Base-by-base conservation (phyloP, 2,113 vertebrate species). In the Psophia crepitans region DNA sequence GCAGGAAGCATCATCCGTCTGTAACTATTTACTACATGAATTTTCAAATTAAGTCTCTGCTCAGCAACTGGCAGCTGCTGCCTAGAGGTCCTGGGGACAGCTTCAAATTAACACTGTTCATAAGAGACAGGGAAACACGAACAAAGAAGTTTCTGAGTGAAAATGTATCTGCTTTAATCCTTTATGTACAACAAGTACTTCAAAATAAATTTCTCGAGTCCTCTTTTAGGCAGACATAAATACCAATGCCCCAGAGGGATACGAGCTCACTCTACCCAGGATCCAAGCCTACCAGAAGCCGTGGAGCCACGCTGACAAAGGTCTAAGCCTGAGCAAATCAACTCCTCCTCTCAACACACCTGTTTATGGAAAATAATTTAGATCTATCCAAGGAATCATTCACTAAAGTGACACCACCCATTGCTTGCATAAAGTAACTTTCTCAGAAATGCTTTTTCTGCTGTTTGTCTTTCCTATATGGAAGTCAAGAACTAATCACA, bases 201-300 rank as follows among this genome's bases (percentile, higher is more conserved):
- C 2, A 37, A 66, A 92, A 71, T 18, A 32, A 39, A 26, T 53
- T 64, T 68, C 21, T 79, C n/a, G 48, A 48, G 21, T 49, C 21
- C 12, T 88, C 15, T 76, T 80, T 35, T 12, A 60, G 48, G 48
- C 26, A 90, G 57, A 58, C 15, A n/a, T 13, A 75, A 83, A 75
- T 39, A 76, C 3, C 21, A 87, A 19, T 5, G 30, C 5, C 30
- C 24, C 32, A 87, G 32, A 70, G 20, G 15, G 60, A 54, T 5
- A 68, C 0, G 0, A 58, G n/a, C 28, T 74, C 28, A 18, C 28
- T 57, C 33, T 18, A 35, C 9, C 4, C 27, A 57, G 71, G 60
- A 81, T 28, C 24, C 27, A 64, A 56, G 23, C 28, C 33, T 10
- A 41, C 6, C 60, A 70, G 54, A 80, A 78, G 26, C 44, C 69